Evolutionary conservation across 2,797 vertebrate species (phyloP).

Genomic region (Natrix natrix): DNA sequence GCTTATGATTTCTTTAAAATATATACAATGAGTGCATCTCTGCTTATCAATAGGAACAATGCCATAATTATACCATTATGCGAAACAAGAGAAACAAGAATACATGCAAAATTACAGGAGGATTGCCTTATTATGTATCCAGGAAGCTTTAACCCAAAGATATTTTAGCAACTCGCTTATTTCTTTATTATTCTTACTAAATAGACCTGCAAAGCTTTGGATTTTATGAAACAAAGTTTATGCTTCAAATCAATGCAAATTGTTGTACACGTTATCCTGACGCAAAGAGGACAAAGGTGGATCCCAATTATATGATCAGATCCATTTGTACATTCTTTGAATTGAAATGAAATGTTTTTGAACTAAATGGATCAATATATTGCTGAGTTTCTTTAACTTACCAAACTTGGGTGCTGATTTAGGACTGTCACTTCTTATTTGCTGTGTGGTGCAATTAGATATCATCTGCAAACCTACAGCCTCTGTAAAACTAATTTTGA

Average conservation of each 20-base stretch:
- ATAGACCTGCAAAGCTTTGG: background rate
- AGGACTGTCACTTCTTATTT: constrained; percentile 82
- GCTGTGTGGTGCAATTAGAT: constrained; percentile 68
- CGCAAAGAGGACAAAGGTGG: background rate
- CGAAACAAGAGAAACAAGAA: background rate
- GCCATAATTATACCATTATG: background rate
- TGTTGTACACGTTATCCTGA: background rate
- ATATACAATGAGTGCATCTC: background rate
- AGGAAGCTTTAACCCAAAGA: background rate
- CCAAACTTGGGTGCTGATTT: constrained; percentile 85
- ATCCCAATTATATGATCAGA: background rate
- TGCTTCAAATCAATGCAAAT: background rate
- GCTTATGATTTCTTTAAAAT: background rate
- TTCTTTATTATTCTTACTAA: background rate
- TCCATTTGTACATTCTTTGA: background rate
- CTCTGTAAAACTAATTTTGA: constrained; percentile 80
- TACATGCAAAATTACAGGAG: background rate
- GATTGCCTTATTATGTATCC: background rate
- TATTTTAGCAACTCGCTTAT: background rate
- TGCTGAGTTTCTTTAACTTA: constrained; percentile 66
- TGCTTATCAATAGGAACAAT: background rate
- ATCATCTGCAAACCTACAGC: constrained; percentile 85
- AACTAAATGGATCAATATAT: background rate
- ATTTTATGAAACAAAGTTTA: background rate
- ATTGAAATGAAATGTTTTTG: background rate